Evolutionary conservation across 2,113 vertebrate species (phyloP).

Genomic region (Cebus imitator): DNA sequence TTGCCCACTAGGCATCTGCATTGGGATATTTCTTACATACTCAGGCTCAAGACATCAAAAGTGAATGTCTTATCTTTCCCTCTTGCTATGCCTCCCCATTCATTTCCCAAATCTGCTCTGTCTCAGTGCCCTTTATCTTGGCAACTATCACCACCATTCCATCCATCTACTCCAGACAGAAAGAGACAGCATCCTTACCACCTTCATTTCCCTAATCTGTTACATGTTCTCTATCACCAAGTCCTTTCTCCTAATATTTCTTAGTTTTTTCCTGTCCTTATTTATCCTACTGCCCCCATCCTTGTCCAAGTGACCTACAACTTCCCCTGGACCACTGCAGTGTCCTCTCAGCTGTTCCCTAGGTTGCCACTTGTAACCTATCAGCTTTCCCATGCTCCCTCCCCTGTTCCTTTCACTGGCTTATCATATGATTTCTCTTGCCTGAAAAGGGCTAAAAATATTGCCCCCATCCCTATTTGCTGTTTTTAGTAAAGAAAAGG

Average conservation of each 20-base stretch:
- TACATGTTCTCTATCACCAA: not conserved
- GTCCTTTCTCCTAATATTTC: not conserved
- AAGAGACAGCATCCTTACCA: not conserved
- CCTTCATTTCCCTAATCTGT: not conserved
- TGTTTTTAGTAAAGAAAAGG: constrained; percentile 22
- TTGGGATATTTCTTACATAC: not conserved
- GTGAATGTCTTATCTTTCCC: not conserved
- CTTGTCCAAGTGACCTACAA: not conserved
- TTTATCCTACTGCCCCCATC: not conserved
- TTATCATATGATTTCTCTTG: not conserved
- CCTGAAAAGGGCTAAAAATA: not conserved
- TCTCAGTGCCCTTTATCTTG: not conserved
- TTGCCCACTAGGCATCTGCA: not conserved
- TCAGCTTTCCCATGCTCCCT: not conserved
- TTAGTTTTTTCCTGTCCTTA: not conserved
- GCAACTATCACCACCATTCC: not conserved
- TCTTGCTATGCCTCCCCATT: not conserved
- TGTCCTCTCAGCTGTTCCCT: not conserved
- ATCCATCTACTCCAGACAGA: not conserved
- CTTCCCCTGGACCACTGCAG: not conserved
- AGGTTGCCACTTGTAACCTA: not conserved
- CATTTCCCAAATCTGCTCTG: not conserved
- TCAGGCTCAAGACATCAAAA: not conserved
- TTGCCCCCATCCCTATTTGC: not conserved
- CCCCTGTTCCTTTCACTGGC: not conserved